These are phyloP conservation scores for Gallinago stenura DNA, from an alignment of 2,797 vertebrate species.

Conservation along the genomic window DNA sequence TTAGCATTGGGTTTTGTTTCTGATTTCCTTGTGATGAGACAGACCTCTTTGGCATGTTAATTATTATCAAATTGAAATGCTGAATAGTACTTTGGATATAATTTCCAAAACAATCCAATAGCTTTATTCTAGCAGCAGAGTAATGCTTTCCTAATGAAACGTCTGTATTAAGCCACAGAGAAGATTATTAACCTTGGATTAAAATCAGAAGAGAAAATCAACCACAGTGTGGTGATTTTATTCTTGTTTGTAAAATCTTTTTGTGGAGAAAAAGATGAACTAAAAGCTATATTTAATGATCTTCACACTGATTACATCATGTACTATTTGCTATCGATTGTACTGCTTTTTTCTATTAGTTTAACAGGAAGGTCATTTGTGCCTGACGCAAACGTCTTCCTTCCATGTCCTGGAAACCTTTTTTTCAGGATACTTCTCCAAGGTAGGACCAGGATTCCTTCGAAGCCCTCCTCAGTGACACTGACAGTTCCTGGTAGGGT, in stretches of 20 bases:
- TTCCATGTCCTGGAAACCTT: background rate
- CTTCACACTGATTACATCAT: background rate
- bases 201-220: slow-evolving; percentile 25
- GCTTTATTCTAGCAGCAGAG: background rate
- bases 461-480: too few species aligned
- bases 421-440: background rate
- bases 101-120: slow-evolving; percentile 41
- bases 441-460: background rate
- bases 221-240: background rate
- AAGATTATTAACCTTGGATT: slow-evolving; percentile 49
- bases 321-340: background rate
- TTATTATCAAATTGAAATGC: slow-evolving; percentile 3
- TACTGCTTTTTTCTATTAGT: background rate
- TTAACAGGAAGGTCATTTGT: background rate
- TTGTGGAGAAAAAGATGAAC: background rate
- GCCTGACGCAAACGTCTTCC: background rate
- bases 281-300: background rate
- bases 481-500: background rate
- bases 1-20: background rate
- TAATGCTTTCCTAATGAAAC: slow-evolving; percentile 50
- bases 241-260: background rate
- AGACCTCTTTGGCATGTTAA: background rate
- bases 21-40: background rate
- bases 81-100: background rate
- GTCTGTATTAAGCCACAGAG: slow-evolving; percentile 35